phyloP scores from a whole-genome alignment of 1,140 invertebrate species.

The Penaeus indicus region DNA sequence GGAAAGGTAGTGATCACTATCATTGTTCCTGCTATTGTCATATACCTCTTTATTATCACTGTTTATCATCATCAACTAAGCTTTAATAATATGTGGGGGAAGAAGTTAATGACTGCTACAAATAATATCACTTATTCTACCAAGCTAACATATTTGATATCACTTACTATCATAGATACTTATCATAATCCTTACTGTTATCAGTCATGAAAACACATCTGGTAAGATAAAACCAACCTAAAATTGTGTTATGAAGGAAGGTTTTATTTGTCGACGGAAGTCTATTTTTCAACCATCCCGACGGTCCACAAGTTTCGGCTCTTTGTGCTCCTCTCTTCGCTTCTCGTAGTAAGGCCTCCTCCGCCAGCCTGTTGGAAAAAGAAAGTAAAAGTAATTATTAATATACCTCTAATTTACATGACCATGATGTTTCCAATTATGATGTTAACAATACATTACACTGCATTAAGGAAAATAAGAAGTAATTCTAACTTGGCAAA shows the following conservation, averaged over 20 bases:
- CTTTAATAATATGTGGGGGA: no score
- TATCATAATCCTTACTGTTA: neutral
- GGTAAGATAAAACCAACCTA: neutral
- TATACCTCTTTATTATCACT: neutral
- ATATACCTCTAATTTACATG: no score
- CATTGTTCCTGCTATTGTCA: neutral
- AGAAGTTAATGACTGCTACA: no score
- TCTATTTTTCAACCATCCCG: constrained; percentile 44
- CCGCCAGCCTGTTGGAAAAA: constrained; percentile 34
- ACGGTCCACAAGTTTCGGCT: constrained; percentile 41
- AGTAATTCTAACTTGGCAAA: no score
- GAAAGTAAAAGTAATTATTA: no score
- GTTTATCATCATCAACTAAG: neutral
- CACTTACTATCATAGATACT: neutral
- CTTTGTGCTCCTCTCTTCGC: constrained; percentile 48
- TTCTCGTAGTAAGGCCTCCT: constrained; percentile 45
- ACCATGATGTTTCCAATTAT: no score
- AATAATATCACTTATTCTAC: neutral
- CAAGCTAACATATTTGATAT: neutral
- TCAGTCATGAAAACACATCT: neutral
- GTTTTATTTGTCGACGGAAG: constrained; percentile 57
- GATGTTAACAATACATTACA: no score
- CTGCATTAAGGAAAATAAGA: no score
- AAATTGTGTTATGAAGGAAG: constrained; percentile 48
- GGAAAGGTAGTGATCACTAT: neutral